Conservation (phyloP, 1,140 invertebrate species). For the Sitophilus oryzae region DNA sequence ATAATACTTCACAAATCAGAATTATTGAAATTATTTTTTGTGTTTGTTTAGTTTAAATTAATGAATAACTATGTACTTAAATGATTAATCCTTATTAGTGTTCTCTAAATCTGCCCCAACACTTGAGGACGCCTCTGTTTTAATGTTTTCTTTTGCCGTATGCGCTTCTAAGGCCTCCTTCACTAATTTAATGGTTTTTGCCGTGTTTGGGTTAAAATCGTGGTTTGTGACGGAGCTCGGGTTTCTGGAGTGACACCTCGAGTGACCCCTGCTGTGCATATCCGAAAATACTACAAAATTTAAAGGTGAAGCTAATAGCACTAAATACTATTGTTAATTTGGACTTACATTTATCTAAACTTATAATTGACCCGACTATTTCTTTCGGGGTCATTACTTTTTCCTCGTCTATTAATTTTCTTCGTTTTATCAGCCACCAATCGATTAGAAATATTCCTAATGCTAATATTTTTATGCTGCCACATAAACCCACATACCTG, state of each 20-base stretch:
- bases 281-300: slow-evolving; percentile 59
- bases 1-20: too few relatives aligned
- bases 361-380: slow-evolving; percentile 79
- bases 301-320: too few relatives aligned
- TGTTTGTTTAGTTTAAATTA: too few relatives aligned
- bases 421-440: slow-evolving; percentile 79
- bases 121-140: slow-evolving; percentile 2
- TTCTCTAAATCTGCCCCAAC: slow-evolving; percentile 7
- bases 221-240: slow-evolving; percentile 34
- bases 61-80: background rate
- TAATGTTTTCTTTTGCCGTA: background rate
- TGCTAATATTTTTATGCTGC: slow-evolving; percentile 84
- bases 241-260: slow-evolving; percentile 30
- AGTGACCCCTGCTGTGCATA: slow-evolving; percentile 40
- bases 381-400: slow-evolving; percentile 69
- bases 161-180: slow-evolving; percentile 19
- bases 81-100: background rate
- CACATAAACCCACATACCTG: slow-evolving; percentile 84
- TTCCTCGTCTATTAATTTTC: slow-evolving; percentile 67
- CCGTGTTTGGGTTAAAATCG: slow-evolving; percentile 27
- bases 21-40: too few relatives aligned
- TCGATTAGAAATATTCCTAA: slow-evolving; percentile 79
- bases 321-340: slow-evolving; percentile 12
- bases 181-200: slow-evolving; percentile 10
- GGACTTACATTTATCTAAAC: slow-evolving; percentile 73